phyloP scores from a whole-genome alignment of 2,888 invertebrate species.

The Schrankia costaestrigalis region DNA sequence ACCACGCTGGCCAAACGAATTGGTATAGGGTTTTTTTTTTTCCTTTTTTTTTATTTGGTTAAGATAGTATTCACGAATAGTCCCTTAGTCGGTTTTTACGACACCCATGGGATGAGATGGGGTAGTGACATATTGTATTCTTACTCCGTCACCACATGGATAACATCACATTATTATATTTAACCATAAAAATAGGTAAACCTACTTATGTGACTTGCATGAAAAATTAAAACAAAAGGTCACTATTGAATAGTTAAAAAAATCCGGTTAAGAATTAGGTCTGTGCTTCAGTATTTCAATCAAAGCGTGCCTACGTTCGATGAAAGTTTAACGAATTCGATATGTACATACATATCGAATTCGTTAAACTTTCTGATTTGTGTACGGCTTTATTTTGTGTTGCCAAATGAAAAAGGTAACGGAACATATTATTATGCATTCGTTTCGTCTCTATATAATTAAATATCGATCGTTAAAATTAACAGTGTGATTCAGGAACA shows the following conservation, averaged over 20 bases:
- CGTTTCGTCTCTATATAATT: conserved; percentile 19
- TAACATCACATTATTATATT: too few species aligned
- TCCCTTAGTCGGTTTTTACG: too few species aligned
- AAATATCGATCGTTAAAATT: conserved; percentile 5
- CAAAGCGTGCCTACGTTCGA: conserved; percentile 40
- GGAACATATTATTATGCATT: conserved; percentile 6
- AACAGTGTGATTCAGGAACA: not conserved
- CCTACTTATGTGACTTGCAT: too few species aligned
- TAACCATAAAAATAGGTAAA: too few species aligned
- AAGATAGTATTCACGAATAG: too few species aligned
- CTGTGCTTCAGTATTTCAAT: conserved; percentile 45
- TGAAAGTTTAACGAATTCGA: conserved; percentile 65
- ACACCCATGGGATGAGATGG: too few species aligned
- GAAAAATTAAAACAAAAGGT: conserved; percentile 8
- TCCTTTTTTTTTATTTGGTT: too few species aligned
- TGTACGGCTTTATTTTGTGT: conserved; percentile 44
- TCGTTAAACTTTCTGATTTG: conserved; percentile 61
- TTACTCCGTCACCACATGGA: too few species aligned
- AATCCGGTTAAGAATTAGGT: conserved; percentile 24
- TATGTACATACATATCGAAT: conserved; percentile 66
- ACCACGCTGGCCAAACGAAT: too few species aligned
- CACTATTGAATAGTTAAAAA: conserved; percentile 3
- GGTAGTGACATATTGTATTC: too few species aligned
- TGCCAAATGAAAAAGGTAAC: conserved; percentile 28
- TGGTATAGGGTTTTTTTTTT: too few species aligned